phyloP scores from a whole-genome alignment of 2,797 vertebrate genomes.

The Cichlasoma orientale region DNA sequence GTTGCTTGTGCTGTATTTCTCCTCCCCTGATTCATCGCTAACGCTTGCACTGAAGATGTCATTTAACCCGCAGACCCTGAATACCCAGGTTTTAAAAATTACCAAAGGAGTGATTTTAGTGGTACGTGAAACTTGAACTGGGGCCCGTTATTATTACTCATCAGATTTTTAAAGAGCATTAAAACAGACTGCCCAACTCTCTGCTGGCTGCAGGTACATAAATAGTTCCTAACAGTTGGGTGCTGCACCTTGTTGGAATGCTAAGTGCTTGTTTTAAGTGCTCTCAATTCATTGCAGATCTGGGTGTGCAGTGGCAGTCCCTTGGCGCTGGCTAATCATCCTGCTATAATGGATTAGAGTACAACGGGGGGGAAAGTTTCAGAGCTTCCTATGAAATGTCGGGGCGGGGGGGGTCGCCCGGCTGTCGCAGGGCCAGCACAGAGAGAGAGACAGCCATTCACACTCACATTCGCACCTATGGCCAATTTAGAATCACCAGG shows the following conservation, averaged over 20 bases:
- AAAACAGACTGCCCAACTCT: neutral
- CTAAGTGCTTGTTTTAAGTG: slow-evolving; percentile 51
- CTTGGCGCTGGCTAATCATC: slow-evolving; percentile 45
- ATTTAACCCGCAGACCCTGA: slow-evolving; percentile 9
- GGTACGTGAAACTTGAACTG: slow-evolving; percentile 15
- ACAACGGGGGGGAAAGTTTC: slow-evolving; percentile 2
- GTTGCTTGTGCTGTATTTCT: neutral
- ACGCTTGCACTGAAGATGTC: neutral
- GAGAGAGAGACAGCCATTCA: no score
- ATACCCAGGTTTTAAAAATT: neutral
- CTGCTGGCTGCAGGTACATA: slow-evolving; percentile 38
- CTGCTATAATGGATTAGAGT: slow-evolving; percentile 19
- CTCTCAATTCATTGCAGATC: slow-evolving; percentile 44
- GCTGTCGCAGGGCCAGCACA: no score
- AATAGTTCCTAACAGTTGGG: slow-evolving; percentile 35
- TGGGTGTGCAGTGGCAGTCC: slow-evolving; percentile 16
- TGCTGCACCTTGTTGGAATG: slow-evolving; percentile 13
- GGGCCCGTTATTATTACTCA: neutral
- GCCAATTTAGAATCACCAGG: no score
- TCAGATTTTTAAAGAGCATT: neutral
- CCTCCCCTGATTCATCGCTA: slow-evolving; percentile 11
- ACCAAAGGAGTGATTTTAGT: neutral
- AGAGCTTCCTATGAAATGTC: slow-evolving; percentile 1
- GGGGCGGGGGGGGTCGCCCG: no score
- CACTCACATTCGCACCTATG: no score